phyloP scores from a whole-genome alignment of 2,888 invertebrate species.

The Clunio marinus region DNA sequence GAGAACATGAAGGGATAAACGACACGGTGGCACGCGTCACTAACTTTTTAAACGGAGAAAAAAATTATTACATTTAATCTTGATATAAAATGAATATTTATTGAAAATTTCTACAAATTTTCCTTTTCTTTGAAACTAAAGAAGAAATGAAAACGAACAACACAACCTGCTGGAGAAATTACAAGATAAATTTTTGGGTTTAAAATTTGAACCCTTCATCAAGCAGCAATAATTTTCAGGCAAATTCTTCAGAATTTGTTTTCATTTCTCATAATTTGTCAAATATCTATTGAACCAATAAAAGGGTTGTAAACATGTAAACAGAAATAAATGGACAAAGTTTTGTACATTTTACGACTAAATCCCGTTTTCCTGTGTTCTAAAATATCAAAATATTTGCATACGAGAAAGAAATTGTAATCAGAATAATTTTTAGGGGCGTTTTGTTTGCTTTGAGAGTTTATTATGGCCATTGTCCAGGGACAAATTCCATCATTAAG shows the following conservation, averaged over 20 bases:
- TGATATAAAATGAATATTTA: background rate
- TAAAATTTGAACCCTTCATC: background rate
- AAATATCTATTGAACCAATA: too few species aligned
- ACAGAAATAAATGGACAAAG: too few species aligned
- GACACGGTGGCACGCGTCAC: background rate
- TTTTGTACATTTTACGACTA: too few species aligned
- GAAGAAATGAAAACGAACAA: background rate
- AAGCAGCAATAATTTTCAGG: too few species aligned
- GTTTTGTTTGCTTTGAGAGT: constrained; percentile 2
- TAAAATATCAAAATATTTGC: background rate
- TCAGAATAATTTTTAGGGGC: background rate
- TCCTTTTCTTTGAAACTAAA: too few species aligned
- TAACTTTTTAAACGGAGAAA: background rate
- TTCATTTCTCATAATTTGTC: too few species aligned
- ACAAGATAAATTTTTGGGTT: too few species aligned
- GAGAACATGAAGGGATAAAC: background rate
- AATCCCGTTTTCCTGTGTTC: background rate
- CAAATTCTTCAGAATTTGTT: too few species aligned
- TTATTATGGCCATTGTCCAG: background rate
- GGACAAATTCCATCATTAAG: background rate
- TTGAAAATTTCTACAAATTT: too few species aligned
- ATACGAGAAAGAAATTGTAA: background rate
- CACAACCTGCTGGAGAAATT: too few species aligned
- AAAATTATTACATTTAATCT: too few species aligned
- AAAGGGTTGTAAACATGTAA: too few species aligned